Evolutionary conservation across 2,113 vertebrate species (phyloP).

Genomic region (Gallinago jamesoni): DNA sequence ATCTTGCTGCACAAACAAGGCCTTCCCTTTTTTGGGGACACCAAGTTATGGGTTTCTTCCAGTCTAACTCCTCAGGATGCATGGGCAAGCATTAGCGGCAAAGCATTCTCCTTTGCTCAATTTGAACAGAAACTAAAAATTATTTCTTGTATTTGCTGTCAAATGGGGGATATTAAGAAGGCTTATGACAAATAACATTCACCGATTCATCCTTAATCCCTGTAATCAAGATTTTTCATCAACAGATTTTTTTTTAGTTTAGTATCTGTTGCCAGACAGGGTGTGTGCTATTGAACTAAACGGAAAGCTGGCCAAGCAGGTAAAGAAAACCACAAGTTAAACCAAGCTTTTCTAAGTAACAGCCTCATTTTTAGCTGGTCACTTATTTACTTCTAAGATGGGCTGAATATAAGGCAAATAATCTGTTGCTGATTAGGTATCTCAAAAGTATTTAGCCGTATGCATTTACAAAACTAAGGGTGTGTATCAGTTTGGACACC

Average conservation of each 20-base stretch:
- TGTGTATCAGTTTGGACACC: background rate
- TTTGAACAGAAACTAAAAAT: background rate
- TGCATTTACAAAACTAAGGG: background rate
- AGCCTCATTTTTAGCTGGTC: background rate
- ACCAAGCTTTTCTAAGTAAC: background rate
- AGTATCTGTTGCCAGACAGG: background rate
- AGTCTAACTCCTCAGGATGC: background rate
- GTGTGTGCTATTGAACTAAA: background rate
- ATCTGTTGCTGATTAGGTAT: background rate
- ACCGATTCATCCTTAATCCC: background rate
- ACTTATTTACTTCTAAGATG: background rate
- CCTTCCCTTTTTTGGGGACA: background rate
- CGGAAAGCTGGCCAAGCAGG: background rate
- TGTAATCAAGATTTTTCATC: background rate
- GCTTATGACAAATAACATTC: background rate
- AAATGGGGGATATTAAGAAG: background rate
- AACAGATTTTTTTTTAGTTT: background rate
- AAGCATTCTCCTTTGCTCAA: background rate
- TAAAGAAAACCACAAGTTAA: background rate
- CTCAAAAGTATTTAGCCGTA: background rate
- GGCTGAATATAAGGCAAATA: background rate
- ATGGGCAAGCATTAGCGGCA: background rate
- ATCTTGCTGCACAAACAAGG: background rate
- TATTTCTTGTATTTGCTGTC: background rate
- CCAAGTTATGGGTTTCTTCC: background rate